These are phyloP conservation scores for Bubalus kerabau DNA, from an alignment of 2,113 vertebrate species.

Conservation along the genomic window DNA sequence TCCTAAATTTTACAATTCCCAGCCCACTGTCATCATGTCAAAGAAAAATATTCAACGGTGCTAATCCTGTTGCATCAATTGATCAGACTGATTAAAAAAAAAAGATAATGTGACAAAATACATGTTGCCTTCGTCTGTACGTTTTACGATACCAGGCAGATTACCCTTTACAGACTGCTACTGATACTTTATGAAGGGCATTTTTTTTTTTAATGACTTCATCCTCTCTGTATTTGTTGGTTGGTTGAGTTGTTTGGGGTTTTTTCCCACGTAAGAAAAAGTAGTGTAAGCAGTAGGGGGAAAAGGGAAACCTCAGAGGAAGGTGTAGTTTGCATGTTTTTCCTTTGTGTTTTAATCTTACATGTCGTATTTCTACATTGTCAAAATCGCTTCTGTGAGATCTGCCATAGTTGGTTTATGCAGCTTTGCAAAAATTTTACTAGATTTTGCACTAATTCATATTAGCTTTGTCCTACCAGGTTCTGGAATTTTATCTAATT, in stretches of 20 bases:
- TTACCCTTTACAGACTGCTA: accelerated
- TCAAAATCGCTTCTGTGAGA: not conserved
- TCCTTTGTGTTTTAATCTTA: not conserved
- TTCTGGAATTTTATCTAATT: slow-evolving; percentile 66
- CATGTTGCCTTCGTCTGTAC: not conserved
- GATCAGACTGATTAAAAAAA: not conserved
- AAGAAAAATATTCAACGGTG: not conserved
- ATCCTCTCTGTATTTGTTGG: not conserved
- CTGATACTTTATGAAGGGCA: not conserved
- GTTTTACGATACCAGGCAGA: not conserved
- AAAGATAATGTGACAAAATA: not conserved
- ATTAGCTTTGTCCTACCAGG: slow-evolving; percentile 56
- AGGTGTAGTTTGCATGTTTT: not conserved
- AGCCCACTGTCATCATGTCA: not conserved
- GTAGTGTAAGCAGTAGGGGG: not conserved
- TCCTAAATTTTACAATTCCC: not conserved
- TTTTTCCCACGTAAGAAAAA: not conserved
- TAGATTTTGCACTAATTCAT: slow-evolving; percentile 79
- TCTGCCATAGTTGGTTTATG: slow-evolving; percentile 42
- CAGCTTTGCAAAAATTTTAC: slow-evolving; percentile 48
- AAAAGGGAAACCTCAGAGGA: not conserved
- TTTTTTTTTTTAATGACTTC: not conserved
- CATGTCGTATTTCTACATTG: accelerated
- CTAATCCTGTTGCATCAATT: slow-evolving; percentile 3
- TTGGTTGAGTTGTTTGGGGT: not conserved